Base-by-base conservation (phyloP, 2,797 vertebrate genomes). In the Notolabrus celidotus region DNA sequence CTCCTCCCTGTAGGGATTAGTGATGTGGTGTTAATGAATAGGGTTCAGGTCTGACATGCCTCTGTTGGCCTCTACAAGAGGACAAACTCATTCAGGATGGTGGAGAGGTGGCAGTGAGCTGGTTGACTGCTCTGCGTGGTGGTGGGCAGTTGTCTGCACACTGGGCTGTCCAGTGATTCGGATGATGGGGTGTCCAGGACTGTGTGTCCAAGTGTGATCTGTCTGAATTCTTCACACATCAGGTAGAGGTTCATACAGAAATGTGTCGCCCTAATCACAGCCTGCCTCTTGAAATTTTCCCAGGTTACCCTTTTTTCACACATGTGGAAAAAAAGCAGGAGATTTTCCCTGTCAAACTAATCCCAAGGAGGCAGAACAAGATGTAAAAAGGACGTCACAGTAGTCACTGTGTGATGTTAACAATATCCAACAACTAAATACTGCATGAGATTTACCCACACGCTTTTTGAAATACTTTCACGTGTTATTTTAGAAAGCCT, bases 1-100 rank as follows among this genome's bases (percentile, higher is more conserved):
- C 47, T 29, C 63, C 57, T 76, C 73, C 67, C 79, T 66, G 68
- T 45, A 63, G 74, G 67, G 69, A 81, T 76, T 69, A 84, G 71
- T 66, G 63, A 77, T 77, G 83, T 71, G 72, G 57, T 54, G 71
- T 82, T 84, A 88, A 85, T 47, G 45, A 47, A 82, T 50, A 64
- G 49, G 67, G 62, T 56, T 77, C 52, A 49, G 53, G 59, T 78
- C 51, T 70, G 79, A 88, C 80, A 74, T 63, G 59, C 41, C 39
- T 65, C 70, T 53, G 53, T 55, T 55, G 49, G 49, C 61, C 82
- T 75, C 62, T 47, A 45, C 42, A 45, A 75, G 74, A 65, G 46
- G 63, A 69, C 38, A 8, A 56, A 71, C 62, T 67, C 46, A 49
- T 76, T 83, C 51, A 66, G 61, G 59, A 51, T 54, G 61, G 71